Evolutionary conservation across 2,113 vertebrate genomes (phyloP).

Genomic region (Pungitius pungitius): DNA sequence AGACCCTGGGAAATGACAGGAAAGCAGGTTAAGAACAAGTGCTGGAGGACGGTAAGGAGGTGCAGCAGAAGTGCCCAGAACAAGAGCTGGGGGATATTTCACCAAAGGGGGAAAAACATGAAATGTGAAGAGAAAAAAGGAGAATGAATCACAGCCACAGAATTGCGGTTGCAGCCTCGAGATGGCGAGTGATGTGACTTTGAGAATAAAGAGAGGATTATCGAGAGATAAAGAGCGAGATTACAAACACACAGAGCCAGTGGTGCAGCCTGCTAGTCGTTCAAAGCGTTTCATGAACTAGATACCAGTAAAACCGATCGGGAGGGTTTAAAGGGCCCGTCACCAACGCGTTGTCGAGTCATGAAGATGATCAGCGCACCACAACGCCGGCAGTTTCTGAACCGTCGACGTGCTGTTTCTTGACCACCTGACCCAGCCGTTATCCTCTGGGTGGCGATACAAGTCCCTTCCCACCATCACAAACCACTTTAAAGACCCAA

Average conservation of each 20-base stretch:
- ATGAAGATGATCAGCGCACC: not conserved
- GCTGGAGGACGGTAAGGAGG: conserved; percentile 7
- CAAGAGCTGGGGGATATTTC: conserved; percentile 18
- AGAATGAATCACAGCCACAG: not conserved
- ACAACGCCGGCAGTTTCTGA: not conserved
- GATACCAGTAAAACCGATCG: conserved; percentile 7
- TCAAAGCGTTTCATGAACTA: conserved; percentile 22
- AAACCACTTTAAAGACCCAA: conserved; percentile 11
- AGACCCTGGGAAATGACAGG: conserved; percentile 80
- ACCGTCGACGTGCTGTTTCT: not conserved
- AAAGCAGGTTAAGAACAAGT: conserved; percentile 42
- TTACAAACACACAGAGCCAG: conserved; percentile 54
- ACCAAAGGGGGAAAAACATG: conserved; percentile 18
- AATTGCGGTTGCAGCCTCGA: conserved; percentile 20
- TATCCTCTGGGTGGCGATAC: not conserved
- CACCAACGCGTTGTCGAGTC: not conserved
- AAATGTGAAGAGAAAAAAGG: conserved; percentile 8
- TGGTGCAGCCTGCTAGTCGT: conserved; percentile 47
- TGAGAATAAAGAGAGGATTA: conserved; percentile 69
- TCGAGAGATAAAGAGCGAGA: conserved; percentile 65
- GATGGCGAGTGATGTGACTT: conserved; percentile 55
- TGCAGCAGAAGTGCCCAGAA: conserved; percentile 3
- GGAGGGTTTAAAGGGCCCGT: conserved; percentile 28
- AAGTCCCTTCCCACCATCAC: conserved; percentile 21
- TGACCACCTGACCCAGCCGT: not conserved